Evolutionary conservation across 2,113 vertebrate genomes (phyloP), one percentile per base, ranked within the genome.

Genomic region (Acrocephalus arundinaceus): DNA sequence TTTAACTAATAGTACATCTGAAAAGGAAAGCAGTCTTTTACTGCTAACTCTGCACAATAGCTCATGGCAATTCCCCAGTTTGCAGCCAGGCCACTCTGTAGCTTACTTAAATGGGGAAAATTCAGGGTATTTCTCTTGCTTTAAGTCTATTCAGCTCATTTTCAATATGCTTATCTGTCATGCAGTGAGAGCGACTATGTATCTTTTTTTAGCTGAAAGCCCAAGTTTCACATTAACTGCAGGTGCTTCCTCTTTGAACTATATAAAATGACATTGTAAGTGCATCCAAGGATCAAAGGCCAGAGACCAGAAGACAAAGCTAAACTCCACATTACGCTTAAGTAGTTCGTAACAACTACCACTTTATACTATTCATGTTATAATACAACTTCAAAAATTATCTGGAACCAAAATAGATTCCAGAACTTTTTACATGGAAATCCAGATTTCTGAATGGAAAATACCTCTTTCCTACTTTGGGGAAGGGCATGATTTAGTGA

Each of bases 241-340:
- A 91, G 92, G 90, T 95, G 76, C 48, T 95, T 95, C 83, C 68
- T 92, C 61, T 55, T 83, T 73, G 20, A 83, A 73, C 25, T 48
- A 16, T 9, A 33, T 10, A 33, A 93, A 93, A 74, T 18, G 28
- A 45, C 5, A 18, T 6, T 21, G 0, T 48, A 43, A 63, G 43
- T 3, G 22, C 5, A 8, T 45, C 49, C 59, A 61, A 41, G n/a
- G 22, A 52, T 55, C 79, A 55, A 85, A 80, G 15, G 46, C 31
- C 45, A 68, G 51, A 85, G 52, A 27, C 41, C 55, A 67, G 72
- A 74, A 71, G 18, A 35, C 48, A 94, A 58, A 90, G 62, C 41
- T 35, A 30, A 91, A 58, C 55, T 79, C 41, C 37, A 27, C 11
- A 24, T 23, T 52, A 45, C 1, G 6, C 52, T 43, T 70, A 41